phyloP scores from a whole-genome alignment of 1,140 invertebrate genomes.

The Megalonaias nervosa region DNA sequence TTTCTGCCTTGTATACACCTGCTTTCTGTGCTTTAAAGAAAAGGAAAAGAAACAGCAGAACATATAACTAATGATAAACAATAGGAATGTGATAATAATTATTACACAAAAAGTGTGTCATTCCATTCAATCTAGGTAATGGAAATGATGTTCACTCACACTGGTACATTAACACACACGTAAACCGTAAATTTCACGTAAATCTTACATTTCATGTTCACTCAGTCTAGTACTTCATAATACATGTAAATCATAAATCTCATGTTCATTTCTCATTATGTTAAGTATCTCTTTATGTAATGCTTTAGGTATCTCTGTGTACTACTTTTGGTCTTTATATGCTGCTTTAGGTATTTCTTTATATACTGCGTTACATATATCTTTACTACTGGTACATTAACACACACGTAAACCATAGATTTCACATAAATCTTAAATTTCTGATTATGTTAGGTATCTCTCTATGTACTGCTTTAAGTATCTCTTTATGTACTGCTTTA shows the following conservation, averaged over 20 bases:
- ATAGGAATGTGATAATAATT: background rate
- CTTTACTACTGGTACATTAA: no score
- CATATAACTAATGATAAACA: background rate
- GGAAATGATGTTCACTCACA: background rate
- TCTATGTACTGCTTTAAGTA: no score
- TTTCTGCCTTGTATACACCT: constrained; percentile 92
- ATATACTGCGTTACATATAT: no score
- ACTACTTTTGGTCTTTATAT: no score
- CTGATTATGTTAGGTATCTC: no score
- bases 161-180: background rate
- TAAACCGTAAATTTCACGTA: background rate
- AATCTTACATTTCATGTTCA: background rate
- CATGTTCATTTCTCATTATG: no score
- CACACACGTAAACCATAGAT: no score
- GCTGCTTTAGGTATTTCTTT: no score
- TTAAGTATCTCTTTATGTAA: no score
- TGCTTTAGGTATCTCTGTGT: no score
- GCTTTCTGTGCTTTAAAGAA: constrained; percentile 83
- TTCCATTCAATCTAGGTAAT: background rate
- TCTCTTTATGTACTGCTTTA: no score
- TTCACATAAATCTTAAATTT: no score
- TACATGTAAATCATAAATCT: background rate
- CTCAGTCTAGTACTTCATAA: background rate
- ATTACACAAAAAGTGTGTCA: background rate
- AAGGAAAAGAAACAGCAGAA: constrained; percentile 6